Base-by-base conservation (phyloP, 2,888 invertebrate species). In the Sympetrum striolatum region DNA sequence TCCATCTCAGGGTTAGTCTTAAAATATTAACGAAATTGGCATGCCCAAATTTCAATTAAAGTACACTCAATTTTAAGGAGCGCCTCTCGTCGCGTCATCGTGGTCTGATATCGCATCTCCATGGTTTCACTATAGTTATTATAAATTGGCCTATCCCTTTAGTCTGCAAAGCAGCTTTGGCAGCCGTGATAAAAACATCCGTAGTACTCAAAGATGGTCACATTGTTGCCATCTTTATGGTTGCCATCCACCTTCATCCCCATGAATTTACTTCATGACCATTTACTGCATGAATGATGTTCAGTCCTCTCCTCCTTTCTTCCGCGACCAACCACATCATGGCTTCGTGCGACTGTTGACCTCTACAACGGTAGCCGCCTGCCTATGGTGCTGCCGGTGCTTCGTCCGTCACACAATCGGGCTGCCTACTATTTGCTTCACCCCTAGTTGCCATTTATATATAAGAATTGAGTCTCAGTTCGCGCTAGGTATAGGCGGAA, bases 101-200 rank as follows among this genome's bases (percentile, higher is more conserved):
- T 60, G 8, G 18, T 8, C n/a, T 60, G 22, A 22, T n/a, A 60
- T 22, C 60, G 12, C 2, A 8, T 5, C 22, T 60, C 60, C 18
- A 60, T 60, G 0, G 60, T 60, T 10, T 60, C n/a, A 10, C 0
- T 22, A 5, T 10, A 6, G 10, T 60, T 18, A 60, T 60, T 60
- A 3, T 18, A 22, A 5, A 60, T 60, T 5, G 60, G 60, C 4
- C 6, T 6, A 60, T 60, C 22, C 2, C n/a, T 15, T 0, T 10
- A 15, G 3, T 18, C 22, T 0, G n/a, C 6, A 48, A 73, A 92
- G 90, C 92, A 92, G n/a, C 90, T 80, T 0, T 14, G 44, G 80
- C 92, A 92, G 3, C 92, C 92, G 90, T 92, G 92, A 53, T 31
- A 91, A 35, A 91, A 90, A 90, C 92, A 92, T 0, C 92, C 92